Base-by-base conservation (phyloP, 1,140 invertebrate genomes). In the Macrobrachium nipponense region DNA sequence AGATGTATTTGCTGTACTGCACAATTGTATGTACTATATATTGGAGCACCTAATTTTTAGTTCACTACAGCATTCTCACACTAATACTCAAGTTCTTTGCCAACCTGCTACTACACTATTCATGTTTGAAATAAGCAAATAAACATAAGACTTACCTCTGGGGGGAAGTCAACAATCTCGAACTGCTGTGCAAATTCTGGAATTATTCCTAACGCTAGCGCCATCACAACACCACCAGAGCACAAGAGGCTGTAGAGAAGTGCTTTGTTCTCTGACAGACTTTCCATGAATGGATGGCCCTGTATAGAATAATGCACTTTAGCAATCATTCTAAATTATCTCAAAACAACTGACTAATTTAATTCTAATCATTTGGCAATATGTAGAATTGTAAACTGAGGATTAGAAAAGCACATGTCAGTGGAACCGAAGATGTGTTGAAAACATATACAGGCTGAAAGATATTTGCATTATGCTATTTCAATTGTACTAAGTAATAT, bases 211-310 rank as follows among this genome's bases (percentile, higher is more conserved):
- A 95, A 93, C 12, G 96, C 95, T 60, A 98, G 91, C 27, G 94
- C 93, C 76, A 98, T 91, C 68, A 98, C 95, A 23, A 94, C 93
- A 66, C 92, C 93, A 23, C 94, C 93, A 17, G 96, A 96, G 68
- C 94, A 92, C 17, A 96, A 68, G 66, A 99, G 93, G 90, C 97
- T 97, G 92, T 97, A 98, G 88, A 99, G 92, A 79, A 99, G 92
- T 43, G 97, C 94, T 90, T 95, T 96, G 92, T 99, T 99, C 90
- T 98, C 96, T 20, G 91, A 91, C 81, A 99, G 92, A 92, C 97
- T 97, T 91, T 99, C 98, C 99, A 99, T 99, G 90, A 98, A 99
- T 4, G 99, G 99, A 91, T 97, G 95, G 15, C 99, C 98, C 97
- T 99, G 90, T 66, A 91, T n/a, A 36, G 18, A 20, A 79, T 3